These are phyloP conservation scores for Lycopodina hypogea DNA, from an alignment of 37 sponge, comb jelly and placozoan species.

Conservation along the genomic window DNA sequence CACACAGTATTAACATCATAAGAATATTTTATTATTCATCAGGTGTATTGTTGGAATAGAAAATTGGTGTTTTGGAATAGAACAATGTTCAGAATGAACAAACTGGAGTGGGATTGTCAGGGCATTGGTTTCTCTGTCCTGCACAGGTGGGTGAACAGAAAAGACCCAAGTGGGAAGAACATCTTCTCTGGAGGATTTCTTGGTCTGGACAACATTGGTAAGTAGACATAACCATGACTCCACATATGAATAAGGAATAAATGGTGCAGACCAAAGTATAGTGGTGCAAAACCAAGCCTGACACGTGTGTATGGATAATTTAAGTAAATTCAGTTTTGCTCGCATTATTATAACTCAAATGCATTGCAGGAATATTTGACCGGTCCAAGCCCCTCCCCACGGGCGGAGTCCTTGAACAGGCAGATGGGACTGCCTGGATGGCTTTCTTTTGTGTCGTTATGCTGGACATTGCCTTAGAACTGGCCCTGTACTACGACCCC, in stretches of 20 bases:
- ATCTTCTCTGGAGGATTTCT: constrained; percentile 95
- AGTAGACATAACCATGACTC: background rate
- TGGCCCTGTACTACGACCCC: constrained; percentile 73
- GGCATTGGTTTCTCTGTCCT: background rate
- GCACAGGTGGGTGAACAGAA: constrained; percentile 94
- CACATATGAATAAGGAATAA: background rate
- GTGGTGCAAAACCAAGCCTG: too few species aligned
- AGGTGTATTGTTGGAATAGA: too few species aligned
- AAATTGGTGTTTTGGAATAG: too few species aligned
- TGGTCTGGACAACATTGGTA: constrained; percentile 95
- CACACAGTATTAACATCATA: too few species aligned
- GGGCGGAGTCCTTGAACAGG: constrained; percentile 88
- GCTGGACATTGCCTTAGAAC: constrained; percentile 92
- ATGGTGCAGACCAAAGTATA: background rate
- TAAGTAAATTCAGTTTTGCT: too few species aligned
- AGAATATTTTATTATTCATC: too few species aligned
- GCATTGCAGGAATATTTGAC: constrained; percentile 77
- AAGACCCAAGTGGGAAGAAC: constrained; percentile 92
- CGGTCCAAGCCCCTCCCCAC: constrained; percentile 90
- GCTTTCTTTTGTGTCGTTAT: constrained; percentile 92
- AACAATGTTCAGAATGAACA: too few species aligned
- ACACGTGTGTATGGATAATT: too few species aligned
- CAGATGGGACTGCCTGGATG: constrained; percentile 99
- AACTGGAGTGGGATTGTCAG: too few species aligned
- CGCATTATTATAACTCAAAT: too few species aligned